A percentile compares a stretch with the other conserved stretches of the same genome.
phyloP scores from a whole-genome alignment of 2,113 vertebrate genomes.

The Ascaphus truei region DNA sequence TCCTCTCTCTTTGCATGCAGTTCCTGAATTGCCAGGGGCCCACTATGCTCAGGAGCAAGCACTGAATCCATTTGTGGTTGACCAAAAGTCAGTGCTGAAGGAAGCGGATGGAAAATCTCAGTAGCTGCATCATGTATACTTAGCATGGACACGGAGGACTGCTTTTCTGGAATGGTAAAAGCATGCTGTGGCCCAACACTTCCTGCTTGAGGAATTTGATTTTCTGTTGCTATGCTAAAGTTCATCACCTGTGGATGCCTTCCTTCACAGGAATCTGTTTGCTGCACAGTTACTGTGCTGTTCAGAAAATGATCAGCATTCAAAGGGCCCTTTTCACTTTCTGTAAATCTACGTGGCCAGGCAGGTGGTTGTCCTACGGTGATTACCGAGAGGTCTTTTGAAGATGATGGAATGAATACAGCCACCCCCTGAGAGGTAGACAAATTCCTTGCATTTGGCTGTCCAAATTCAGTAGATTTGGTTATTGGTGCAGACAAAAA shows the following conservation, averaged over 20 bases:
- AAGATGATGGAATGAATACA: not conserved
- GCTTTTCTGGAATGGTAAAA: not conserved
- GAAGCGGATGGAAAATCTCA: not conserved
- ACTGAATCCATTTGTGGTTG: not conserved
- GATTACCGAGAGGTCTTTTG: not conserved
- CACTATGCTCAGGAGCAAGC: not conserved
- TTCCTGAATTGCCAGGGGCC: conserved; percentile 7
- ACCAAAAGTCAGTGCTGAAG: not conserved
- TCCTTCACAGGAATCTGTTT: not conserved
- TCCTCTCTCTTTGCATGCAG: not conserved
- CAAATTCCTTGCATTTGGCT: not conserved
- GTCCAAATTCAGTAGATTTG: not conserved
- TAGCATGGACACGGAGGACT: conserved; percentile 3
- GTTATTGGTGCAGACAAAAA: not conserved
- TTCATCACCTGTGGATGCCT: not conserved
- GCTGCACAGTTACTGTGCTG: not conserved
- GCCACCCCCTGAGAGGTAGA: no score
- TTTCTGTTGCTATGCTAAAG: no score
- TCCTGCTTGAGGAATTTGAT: no score
- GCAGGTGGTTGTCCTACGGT: not conserved
- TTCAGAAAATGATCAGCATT: not conserved
- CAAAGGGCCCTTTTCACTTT: not conserved
- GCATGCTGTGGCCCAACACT: not conserved
- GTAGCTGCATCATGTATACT: not conserved
- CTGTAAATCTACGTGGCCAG: not conserved